phyloP scores from a whole-genome alignment of 2,888 invertebrate species.

The Hoplodrina ambigua region DNA sequence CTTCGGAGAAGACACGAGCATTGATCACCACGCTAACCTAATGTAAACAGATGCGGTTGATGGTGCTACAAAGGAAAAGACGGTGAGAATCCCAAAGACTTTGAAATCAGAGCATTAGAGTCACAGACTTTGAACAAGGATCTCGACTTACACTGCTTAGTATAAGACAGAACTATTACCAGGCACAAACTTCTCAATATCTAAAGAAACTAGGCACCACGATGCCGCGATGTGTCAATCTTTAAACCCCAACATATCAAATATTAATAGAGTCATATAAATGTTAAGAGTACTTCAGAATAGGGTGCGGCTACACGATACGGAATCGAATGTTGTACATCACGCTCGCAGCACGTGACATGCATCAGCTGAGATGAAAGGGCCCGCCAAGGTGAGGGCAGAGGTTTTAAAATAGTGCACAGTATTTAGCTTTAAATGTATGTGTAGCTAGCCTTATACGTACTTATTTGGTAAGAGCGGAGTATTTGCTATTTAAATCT shows the following conservation, averaged over 20 bases:
- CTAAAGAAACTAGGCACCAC: slow-evolving; percentile 3
- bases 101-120: no score
- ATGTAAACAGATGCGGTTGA: no score
- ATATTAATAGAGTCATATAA: slow-evolving; percentile 23
- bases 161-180: no score
- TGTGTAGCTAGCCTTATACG: slow-evolving; percentile 12
- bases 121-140: no score
- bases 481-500: slow-evolving; percentile 29
- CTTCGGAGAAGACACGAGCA: no score
- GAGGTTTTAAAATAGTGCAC: slow-evolving; percentile 24
- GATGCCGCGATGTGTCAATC: slow-evolving; percentile 16
- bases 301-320: slow-evolving; percentile 41
- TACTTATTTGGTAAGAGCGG: slow-evolving; percentile 29
- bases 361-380: slow-evolving; percentile 49
- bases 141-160: no score
- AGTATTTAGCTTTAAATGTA: slow-evolving; percentile 38
- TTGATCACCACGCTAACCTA: no score
- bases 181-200: slow-evolving; percentile 1
- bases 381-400: slow-evolving; percentile 47
- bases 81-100: no score
- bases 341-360: slow-evolving; percentile 40
- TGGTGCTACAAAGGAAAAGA: no score
- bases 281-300: slow-evolving; percentile 14
- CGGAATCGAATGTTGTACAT: slow-evolving; percentile 34
- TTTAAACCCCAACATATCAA: background rate